These are phyloP conservation scores for Vidua chalybeata DNA, from an alignment of 2,113 vertebrate genomes.

Conservation along the genomic window DNA sequence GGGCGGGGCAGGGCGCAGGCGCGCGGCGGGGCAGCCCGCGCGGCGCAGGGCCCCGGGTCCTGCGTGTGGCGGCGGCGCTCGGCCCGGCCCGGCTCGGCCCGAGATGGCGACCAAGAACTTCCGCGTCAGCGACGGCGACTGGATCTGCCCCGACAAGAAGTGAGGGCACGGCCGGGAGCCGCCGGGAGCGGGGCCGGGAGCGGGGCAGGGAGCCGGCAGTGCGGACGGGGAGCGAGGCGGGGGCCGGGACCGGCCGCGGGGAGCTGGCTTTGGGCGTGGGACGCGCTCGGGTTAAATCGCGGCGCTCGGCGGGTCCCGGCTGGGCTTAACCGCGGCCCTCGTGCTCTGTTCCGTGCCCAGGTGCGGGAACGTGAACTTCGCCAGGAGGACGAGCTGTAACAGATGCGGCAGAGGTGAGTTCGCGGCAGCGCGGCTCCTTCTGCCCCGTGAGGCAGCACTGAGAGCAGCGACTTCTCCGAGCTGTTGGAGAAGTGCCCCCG, in stretches of 20 bases:
- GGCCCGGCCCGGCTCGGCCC: neutral
- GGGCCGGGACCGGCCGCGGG: neutral
- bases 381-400: slow-evolving; percentile 95
- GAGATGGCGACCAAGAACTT: slow-evolving; percentile 97
- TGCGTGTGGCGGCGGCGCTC: neutral
- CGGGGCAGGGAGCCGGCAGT: neutral
- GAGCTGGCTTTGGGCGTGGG: neutral
- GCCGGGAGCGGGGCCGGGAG: too few species aligned
- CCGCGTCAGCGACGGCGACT: slow-evolving; percentile 96
- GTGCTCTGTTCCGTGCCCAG: slow-evolving; percentile 24
- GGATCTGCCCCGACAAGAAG: slow-evolving; percentile 99
- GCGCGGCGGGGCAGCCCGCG: too few species aligned
- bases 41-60: too few species aligned
- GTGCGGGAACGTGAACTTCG: slow-evolving; percentile 97
- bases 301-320: neutral
- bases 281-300: fast-evolving
- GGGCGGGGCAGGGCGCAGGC: too few species aligned
- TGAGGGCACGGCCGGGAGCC: slow-evolving; percentile 64
- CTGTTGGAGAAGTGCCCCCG: too few species aligned
- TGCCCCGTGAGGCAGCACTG: neutral
- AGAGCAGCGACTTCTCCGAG: too few species aligned
- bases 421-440: too few species aligned
- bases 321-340: neutral
- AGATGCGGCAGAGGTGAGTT: slow-evolving; percentile 89
- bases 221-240: neutral